phyloP scores from a whole-genome alignment of 2,888 invertebrate genomes.

The Metacarcinus magister region DNA sequence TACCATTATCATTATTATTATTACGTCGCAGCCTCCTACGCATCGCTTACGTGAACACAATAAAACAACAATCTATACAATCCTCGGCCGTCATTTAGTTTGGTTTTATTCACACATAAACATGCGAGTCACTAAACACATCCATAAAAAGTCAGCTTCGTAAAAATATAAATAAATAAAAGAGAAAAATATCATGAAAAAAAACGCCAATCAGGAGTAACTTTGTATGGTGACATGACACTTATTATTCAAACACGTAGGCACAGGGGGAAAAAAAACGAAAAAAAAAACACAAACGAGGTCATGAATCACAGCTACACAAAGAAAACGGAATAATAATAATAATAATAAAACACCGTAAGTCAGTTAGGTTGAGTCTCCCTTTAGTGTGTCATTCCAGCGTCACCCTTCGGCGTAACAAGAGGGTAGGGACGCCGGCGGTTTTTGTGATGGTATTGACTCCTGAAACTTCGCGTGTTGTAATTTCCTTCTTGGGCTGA shows the following conservation, averaged over 20 bases:
- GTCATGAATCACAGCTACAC: neutral
- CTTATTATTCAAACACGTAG: neutral
- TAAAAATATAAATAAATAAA: too few relatives aligned
- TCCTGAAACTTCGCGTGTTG: conserved; percentile 29
- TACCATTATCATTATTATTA: too few relatives aligned
- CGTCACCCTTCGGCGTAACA: neutral
- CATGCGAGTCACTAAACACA: too few relatives aligned
- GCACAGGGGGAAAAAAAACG: neutral
- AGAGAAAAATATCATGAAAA: neutral
- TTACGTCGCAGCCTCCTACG: too few relatives aligned
- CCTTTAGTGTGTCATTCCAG: neutral
- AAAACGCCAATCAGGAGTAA: neutral
- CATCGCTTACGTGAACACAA: too few relatives aligned
- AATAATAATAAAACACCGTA: neutral
- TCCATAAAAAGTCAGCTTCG: too few relatives aligned
- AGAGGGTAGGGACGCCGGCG: neutral
- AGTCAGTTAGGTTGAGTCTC: neutral
- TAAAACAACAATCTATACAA: too few relatives aligned
- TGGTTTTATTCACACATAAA: too few relatives aligned
- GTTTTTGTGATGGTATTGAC: neutral
- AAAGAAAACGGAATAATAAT: neutral
- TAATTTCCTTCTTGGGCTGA: neutral
- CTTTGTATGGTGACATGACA: neutral
- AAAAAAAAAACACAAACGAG: neutral
- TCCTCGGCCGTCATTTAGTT: too few relatives aligned